phyloP scores from a whole-genome alignment of 2,888 invertebrate genomes.

The Strigamia transsilvanica region DNA sequence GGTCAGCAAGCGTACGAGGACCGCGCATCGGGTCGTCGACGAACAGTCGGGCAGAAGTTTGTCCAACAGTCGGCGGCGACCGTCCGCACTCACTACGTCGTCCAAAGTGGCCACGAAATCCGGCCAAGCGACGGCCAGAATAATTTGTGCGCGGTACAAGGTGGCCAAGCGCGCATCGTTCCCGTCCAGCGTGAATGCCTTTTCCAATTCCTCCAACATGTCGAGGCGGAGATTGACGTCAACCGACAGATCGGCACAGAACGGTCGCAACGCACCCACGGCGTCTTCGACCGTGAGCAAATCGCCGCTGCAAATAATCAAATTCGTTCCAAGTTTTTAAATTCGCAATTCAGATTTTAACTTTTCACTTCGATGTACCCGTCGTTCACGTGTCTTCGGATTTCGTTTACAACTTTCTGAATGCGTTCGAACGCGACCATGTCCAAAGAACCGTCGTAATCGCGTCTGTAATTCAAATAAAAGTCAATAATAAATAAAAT shows the following conservation, averaged over 20 bases:
- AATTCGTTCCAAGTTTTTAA: too few species aligned
- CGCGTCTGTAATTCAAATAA: neutral
- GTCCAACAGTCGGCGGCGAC: slow-evolving; percentile 29
- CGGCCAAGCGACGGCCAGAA: slow-evolving; percentile 53
- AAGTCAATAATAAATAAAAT: neutral
- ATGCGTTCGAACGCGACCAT: neutral
- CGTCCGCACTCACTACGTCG: slow-evolving; percentile 39
- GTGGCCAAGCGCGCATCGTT: slow-evolving; percentile 31
- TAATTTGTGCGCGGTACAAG: slow-evolving; percentile 26
- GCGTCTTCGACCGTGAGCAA: slow-evolving; percentile 51
- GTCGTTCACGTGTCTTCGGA: neutral
- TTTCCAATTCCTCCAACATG: slow-evolving; percentile 51
- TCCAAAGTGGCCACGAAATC: slow-evolving; percentile 45
- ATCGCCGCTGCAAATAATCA: slow-evolving; percentile 35
- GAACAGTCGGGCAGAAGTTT: slow-evolving; percentile 42
- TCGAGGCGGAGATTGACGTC: slow-evolving; percentile 38
- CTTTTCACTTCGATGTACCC: neutral
- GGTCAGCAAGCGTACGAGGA: slow-evolving; percentile 37
- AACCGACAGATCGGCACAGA: slow-evolving; percentile 51
- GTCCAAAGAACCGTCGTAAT: neutral
- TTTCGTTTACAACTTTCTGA: slow-evolving; percentile 3
- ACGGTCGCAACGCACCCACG: slow-evolving; percentile 46
- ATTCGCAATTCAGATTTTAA: too few species aligned
- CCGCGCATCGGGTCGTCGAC: slow-evolving; percentile 21
- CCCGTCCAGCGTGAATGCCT: slow-evolving; percentile 46